Base-by-base conservation (phyloP, 2,888 invertebrate genomes). In the Microplitis deprimator region DNA sequence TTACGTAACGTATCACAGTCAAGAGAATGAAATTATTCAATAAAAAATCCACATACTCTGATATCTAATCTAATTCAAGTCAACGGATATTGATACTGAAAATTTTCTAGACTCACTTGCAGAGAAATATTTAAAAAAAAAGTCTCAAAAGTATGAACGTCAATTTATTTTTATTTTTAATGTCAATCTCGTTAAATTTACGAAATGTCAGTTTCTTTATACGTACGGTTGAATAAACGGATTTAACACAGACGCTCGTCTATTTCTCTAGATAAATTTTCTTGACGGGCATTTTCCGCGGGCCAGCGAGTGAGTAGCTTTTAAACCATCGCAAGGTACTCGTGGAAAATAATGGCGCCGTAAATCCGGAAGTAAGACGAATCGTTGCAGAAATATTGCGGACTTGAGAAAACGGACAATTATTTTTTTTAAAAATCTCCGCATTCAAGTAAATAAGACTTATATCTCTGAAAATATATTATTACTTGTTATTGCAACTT, bases 371-470 rank as follows among this genome's bases (percentile, higher is more conserved):
- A 79, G 77, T 74, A 72, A 73, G 79, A 74, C 77, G 80, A 69
- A 80, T 75, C 70, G 80, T 77, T 79, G 77, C 65, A 73, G 69
- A 73, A 76, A 79, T 77, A 77, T 79, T 80, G 76, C 77, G 68
- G 59, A 38, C 7, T 40, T 39, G 16, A 50, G 13, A 71, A 60
- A 71, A 61, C 59, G 77, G 70, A 78, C 78, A 78, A 78, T 76
- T 73, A 72, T 78, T 77, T 69, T 73, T 64, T 65, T 59, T 50
- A 69, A 40, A 65, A 75, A 77, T 77, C 74, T 74, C 74, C 60
- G 60, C 67, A 38, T 39, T 59, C 59, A 59, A 16, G 16, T 69
- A 69, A 50, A 69, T 69, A 69, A 29, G 29, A 29, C 3, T 29
- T 29, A 20, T 20, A 29, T 29, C 29, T 29, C 4, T 29, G 3